Percentiles rank a stretch among this genome's conserved stretches.
These are phyloP conservation scores for Bungarus multicinctus DNA, from an alignment of 2,113 vertebrate genomes.

Conservation along the genomic window DNA sequence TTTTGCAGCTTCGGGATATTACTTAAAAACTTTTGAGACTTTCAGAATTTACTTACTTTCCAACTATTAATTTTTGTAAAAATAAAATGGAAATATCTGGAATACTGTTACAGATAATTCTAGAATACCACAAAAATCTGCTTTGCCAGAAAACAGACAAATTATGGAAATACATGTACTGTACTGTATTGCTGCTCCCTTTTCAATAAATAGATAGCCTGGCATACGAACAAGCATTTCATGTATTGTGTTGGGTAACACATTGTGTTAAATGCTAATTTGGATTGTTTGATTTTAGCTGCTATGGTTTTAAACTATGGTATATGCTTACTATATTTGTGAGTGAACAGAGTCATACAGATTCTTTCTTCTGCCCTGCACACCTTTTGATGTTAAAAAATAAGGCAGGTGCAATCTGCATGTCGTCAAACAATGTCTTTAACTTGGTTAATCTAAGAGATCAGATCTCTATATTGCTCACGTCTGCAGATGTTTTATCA, in stretches of 20 bases:
- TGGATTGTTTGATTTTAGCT: not conserved
- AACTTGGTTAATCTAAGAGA: not conserved
- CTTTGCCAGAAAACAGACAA: not conserved
- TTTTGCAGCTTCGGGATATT: not conserved
- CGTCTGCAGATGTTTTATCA: not conserved
- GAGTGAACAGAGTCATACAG: not conserved
- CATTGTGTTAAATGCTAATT: not conserved
- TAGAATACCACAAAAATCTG: not conserved
- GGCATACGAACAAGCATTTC: not conserved
- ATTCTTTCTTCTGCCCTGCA: not conserved
- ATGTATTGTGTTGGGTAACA: not conserved
- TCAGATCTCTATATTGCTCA: not conserved
- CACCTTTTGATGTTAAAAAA: not conserved
- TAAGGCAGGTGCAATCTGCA: not conserved
- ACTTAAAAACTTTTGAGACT: not conserved
- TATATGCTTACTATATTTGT: not conserved
- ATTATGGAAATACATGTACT: not conserved
- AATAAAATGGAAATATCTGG: not conserved
- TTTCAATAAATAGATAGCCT: not conserved
- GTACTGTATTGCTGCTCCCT: not conserved
- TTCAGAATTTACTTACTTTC: not conserved
- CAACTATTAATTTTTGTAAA: not conserved
- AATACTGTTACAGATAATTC: not conserved
- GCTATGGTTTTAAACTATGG: not conserved
- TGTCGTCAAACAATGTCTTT: not conserved